These are phyloP conservation scores for Sebastes reedi DNA, from an alignment of 2,797 vertebrate genomes.

Conservation along the genomic window DNA sequence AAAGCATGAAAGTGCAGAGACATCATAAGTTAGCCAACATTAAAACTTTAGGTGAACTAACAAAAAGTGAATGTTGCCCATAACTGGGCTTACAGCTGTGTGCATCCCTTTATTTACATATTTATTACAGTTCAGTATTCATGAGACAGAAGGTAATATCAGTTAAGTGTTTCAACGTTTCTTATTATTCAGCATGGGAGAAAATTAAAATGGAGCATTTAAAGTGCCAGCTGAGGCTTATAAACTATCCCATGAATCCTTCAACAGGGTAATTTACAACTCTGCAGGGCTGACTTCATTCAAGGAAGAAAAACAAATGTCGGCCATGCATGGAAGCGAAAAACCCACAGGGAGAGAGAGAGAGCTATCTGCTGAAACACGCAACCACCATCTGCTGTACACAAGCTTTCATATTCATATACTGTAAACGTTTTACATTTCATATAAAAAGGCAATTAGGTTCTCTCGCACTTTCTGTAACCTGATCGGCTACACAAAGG, in stretches of 20 bases:
- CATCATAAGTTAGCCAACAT: not conserved
- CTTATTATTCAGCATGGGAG: slow-evolving; percentile 49
- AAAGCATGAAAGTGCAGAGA: not conserved
- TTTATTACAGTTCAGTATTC: slow-evolving; percentile 49
- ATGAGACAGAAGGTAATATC: slow-evolving; percentile 47
- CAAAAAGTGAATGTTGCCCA: not conserved
- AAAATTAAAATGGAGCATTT: slow-evolving; percentile 61
- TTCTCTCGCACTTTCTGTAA: not conserved
- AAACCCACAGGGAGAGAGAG: slow-evolving; percentile 19
- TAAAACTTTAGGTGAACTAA: slow-evolving; percentile 12
- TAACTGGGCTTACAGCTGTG: not conserved
- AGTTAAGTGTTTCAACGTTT: slow-evolving; percentile 56
- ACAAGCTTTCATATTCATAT: slow-evolving; percentile 14
- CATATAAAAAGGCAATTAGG: not conserved
- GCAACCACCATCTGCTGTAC: slow-evolving; percentile 55
- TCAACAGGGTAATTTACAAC: slow-evolving; percentile 65
- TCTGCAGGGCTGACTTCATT: slow-evolving; percentile 57
- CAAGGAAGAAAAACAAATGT: slow-evolving; percentile 61
- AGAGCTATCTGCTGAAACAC: slow-evolving; percentile 41
- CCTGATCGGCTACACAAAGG: not conserved
- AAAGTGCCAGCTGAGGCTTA: slow-evolving; percentile 64
- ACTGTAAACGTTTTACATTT: slow-evolving; percentile 11
- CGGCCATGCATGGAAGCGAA: slow-evolving; percentile 48
- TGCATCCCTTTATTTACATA: slow-evolving; percentile 43
- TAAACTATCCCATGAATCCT: slow-evolving; percentile 62